Percentiles rank a stretch among this genome's conserved stretches.
Conservation (phyloP, 2,888 invertebrate species). For the Tortrix viridana region DNA sequence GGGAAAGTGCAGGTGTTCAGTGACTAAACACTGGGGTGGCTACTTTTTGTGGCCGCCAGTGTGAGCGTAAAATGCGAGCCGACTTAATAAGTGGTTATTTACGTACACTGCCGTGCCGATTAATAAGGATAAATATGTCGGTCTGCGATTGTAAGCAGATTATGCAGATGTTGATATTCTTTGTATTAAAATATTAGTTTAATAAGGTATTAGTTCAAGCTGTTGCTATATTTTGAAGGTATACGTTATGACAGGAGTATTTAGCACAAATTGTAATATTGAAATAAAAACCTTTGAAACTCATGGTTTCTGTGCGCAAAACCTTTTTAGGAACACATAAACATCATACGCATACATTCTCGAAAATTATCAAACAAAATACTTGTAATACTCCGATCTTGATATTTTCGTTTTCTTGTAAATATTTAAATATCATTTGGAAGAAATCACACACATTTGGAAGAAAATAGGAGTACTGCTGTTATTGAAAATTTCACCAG, state of each 20-base stretch:
- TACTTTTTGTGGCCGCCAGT: constrained; percentile 68
- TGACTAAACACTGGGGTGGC: constrained; percentile 65
- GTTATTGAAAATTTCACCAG: no score
- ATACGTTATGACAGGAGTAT: neutral
- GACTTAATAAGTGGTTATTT: constrained; percentile 78
- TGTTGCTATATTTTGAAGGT: neutral
- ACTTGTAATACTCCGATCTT: no score
- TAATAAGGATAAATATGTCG: constrained; percentile 54
- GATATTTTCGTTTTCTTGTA: no score
- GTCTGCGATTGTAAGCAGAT: constrained; percentile 47
- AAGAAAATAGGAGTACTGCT: no score
- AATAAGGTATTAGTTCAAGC: constrained; percentile 7
- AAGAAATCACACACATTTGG: no score
- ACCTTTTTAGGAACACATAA: no score
- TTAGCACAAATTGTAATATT: neutral
- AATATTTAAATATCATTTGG: no score
- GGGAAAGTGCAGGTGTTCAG: constrained; percentile 76
- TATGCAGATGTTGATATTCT: constrained; percentile 32
- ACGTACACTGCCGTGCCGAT: constrained; percentile 57
- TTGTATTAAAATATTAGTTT: constrained; percentile 15
- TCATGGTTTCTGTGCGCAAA: neutral
- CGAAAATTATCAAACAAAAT: no score
- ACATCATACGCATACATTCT: no score
- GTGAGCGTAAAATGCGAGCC: constrained; percentile 72
- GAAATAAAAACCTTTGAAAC: neutral